Evolutionary conservation across 2,888 invertebrate species (phyloP).

Genomic region (Ctena decussata): DNA sequence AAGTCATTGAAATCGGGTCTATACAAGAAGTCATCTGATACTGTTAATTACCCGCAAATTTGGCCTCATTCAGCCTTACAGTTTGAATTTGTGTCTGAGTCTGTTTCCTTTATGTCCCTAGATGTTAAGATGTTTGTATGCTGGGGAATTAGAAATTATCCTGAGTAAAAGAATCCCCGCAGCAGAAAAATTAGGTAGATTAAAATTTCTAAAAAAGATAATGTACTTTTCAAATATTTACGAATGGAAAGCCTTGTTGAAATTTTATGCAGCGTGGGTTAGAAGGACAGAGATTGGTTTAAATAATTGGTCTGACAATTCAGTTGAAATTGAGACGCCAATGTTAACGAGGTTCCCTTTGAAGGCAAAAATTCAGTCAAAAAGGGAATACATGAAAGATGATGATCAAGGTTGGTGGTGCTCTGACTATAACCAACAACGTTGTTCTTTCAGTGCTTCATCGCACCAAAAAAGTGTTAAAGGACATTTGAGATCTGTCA

Average conservation of each 20-base stretch:
- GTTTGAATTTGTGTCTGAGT: neutral
- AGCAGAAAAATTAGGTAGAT: neutral
- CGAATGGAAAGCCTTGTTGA: conserved; percentile 25
- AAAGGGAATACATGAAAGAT: too few species aligned
- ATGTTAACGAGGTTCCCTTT: too few species aligned
- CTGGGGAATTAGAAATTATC: conserved; percentile 13
- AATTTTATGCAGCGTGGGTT: too few species aligned
- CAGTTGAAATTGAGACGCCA: too few species aligned
- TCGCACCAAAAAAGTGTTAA: neutral
- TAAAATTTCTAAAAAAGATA: conserved; percentile 14
- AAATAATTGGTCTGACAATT: too few species aligned
- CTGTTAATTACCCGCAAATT: too few species aligned
- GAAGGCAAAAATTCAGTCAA: too few species aligned
- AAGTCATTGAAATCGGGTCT: neutral
- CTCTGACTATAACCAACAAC: too few species aligned
- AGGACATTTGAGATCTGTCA: neutral
- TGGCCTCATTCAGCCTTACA: neutral
- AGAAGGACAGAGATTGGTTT: too few species aligned
- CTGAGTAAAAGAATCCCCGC: neutral
- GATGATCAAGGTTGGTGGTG: too few species aligned
- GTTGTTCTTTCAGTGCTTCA: too few species aligned
- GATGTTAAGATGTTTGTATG: conserved; percentile 2
- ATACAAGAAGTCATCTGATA: neutral
- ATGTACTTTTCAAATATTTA: conserved; percentile 21
- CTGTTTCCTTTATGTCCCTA: neutral